A percentile compares a stretch with the other conserved stretches of the same genome.
Evolutionary conservation across 2,797 vertebrate genomes (phyloP).

Genomic region (Chelonia mydas): DNA sequence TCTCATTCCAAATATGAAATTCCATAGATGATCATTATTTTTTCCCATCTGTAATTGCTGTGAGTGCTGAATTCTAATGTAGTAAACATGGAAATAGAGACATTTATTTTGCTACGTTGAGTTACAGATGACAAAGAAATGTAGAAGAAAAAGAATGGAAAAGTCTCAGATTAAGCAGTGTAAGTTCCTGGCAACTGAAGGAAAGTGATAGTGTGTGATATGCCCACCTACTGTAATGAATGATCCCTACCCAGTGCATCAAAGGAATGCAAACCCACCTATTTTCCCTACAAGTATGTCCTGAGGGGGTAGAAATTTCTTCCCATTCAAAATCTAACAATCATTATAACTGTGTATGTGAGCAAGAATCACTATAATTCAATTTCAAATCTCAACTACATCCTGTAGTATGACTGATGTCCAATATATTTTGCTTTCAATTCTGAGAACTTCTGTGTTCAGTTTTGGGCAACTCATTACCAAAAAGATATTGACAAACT

Average conservation of each 20-base stretch:
- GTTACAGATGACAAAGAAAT: neutral
- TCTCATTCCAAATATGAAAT: slow-evolving; percentile 43
- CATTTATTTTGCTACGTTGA: neutral
- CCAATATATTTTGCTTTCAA: neutral
- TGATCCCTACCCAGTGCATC: neutral
- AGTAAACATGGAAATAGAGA: neutral
- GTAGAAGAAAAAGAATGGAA: neutral
- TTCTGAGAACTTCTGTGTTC: neutral
- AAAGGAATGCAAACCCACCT: neutral
- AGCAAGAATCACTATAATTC: neutral
- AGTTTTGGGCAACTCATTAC: too few relatives aligned
- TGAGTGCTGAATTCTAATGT: slow-evolving; percentile 18
- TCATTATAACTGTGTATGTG: neutral
- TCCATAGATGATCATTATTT: slow-evolving; percentile 4
- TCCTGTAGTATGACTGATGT: neutral
- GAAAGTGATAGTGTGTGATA: neutral
- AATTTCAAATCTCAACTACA: neutral
- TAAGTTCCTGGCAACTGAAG: neutral
- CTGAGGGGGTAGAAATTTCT: neutral
- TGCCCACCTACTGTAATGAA: neutral
- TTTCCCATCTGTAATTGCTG: neutral
- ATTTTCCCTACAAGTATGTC: neutral
- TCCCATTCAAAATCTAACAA: neutral
- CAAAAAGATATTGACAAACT: neutral
- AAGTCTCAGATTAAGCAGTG: neutral